phyloP scores from a whole-genome alignment of 2,888 invertebrate genomes.

The Xylota segnis region DNA sequence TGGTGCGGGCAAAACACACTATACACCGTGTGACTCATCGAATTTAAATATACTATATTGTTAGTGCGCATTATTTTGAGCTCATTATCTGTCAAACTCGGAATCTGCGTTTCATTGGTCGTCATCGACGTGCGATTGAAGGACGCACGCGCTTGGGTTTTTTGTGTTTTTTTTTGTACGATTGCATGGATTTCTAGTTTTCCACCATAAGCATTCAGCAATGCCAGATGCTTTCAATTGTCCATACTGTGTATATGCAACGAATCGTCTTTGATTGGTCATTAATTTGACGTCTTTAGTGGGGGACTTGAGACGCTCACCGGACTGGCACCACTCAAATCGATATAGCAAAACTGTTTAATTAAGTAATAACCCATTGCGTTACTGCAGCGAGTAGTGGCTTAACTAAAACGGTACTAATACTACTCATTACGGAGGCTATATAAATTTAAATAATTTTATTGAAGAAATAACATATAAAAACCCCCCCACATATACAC shows the following conservation, averaged over 20 bases:
- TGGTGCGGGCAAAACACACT: conserved; percentile 33
- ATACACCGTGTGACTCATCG: conserved; percentile 57
- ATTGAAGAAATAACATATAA: conserved; percentile 10
- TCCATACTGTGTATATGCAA: neutral
- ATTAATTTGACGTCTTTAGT: conserved; percentile 17
- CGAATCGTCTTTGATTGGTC: conserved; percentile 14
- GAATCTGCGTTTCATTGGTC: conserved; percentile 60
- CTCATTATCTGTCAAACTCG: conserved; percentile 65
- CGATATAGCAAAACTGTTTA: conserved; percentile 5
- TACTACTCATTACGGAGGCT: conserved; percentile 9
- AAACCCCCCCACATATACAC: conserved; percentile 7
- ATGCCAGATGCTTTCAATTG: conserved; percentile 23
- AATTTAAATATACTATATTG: conserved; percentile 57
- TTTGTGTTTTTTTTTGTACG: neutral
- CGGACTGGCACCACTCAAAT: neutral
- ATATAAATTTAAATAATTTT: conserved; percentile 29
- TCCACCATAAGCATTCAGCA: neutral
- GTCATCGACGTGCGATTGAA: conserved; percentile 36
- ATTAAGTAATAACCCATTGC: conserved; percentile 18
- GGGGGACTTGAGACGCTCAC: too few species aligned
- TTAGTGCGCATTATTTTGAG: conserved; percentile 63
- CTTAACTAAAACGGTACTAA: conserved; percentile 30
- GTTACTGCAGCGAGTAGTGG: neutral
- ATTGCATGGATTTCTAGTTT: conserved; percentile 35
- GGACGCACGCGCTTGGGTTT: conserved; percentile 47